Percentiles rank a stretch among this genome's conserved stretches.
Conservation (phyloP, 2,113 vertebrate genomes). For the Condylura cristata region DNA sequence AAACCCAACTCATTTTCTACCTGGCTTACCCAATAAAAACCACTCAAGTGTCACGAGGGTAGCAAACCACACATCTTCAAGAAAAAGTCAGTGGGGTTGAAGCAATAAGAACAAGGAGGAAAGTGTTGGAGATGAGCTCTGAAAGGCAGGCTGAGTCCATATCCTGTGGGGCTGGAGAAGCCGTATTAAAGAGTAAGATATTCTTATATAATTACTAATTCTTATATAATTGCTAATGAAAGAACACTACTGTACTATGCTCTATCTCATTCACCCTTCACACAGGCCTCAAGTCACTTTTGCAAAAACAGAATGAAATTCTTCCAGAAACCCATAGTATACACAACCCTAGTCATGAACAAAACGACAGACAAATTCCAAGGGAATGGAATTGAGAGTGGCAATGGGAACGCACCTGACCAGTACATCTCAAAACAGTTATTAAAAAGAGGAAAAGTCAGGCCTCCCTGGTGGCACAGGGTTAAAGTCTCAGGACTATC, state of each 20-base stretch:
- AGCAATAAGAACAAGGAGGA: background rate
- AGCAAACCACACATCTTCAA: background rate
- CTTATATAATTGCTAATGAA: too few species aligned
- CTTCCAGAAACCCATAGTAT: background rate
- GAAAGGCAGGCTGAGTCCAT: background rate
- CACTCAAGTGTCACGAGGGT: background rate
- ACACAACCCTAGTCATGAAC: background rate
- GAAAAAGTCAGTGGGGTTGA: background rate
- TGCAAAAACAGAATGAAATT: background rate
- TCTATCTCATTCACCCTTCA: background rate
- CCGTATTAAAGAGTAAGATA: background rate
- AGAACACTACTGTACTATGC: background rate
- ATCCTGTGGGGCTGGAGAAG: background rate
- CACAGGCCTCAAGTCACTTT: background rate
- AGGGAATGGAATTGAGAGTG: too few species aligned
- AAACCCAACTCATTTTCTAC: background rate
- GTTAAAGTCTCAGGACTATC: too few species aligned
- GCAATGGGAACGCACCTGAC: background rate
- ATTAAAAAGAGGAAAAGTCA: background rate
- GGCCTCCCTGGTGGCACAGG: too few species aligned
- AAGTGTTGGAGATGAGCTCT: background rate
- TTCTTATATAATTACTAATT: too few species aligned
- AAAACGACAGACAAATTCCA: background rate
- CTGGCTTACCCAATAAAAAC: background rate
- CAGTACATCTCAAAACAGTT: background rate